Conservation (phyloP, 2,113 vertebrate genomes). For the Chloropsis hardwickii region DNA sequence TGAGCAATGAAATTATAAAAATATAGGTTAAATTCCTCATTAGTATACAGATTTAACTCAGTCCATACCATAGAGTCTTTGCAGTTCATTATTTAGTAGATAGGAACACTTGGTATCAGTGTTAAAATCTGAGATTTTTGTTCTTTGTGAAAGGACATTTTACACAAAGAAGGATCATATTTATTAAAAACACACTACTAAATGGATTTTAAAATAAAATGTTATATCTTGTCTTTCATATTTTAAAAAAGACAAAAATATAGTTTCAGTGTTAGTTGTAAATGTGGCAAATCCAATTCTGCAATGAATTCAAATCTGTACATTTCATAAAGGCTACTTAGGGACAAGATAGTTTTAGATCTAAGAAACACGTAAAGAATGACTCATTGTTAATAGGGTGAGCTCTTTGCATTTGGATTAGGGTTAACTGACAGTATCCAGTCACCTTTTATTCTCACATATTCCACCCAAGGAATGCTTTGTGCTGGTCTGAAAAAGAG, state of each 20-base stretch:
- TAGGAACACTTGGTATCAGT: neutral
- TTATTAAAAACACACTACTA: conserved; percentile 34
- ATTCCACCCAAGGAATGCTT: conserved; percentile 59
- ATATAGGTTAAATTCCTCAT: neutral
- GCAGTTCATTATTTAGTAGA: neutral
- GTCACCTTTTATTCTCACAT: conserved; percentile 60
- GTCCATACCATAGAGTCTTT: neutral
- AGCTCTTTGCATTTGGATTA: conserved; percentile 76
- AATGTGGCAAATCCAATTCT: conserved; percentile 22
- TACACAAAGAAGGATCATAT: neutral
- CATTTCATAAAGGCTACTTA: conserved; percentile 59
- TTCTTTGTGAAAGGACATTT: neutral
- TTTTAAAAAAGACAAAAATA: neutral
- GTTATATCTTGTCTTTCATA: neutral
- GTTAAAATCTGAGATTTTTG: neutral
- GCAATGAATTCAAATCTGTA: conserved; percentile 50
- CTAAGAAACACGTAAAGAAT: conserved; percentile 64
- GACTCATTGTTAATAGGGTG: conserved; percentile 71
- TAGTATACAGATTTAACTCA: neutral
- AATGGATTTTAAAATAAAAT: conserved; percentile 28
- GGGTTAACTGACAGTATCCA: conserved; percentile 68
- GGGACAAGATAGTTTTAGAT: conserved; percentile 69
- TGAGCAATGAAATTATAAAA: neutral
- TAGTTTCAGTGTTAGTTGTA: neutral
- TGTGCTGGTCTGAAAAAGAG: conserved; percentile 63